Base-by-base conservation (phyloP, 2,888 invertebrate genomes). In the Drosophila picticornis region DNA sequence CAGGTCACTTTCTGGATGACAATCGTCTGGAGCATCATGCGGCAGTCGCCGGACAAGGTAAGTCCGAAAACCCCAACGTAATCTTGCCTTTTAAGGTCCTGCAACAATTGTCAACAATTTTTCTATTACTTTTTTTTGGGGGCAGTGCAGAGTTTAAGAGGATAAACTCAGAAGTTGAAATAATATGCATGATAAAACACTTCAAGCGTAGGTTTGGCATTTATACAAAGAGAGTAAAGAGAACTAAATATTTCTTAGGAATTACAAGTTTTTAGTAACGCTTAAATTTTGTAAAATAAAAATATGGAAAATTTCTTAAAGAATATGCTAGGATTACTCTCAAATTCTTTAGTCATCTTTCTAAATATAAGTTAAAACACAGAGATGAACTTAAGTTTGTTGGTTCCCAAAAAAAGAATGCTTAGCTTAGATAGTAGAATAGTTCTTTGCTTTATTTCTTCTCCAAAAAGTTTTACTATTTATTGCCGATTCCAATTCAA, bases 1-100 rank as follows among this genome's bases (percentile, higher is more conserved):
- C 88, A 93, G 93, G 93, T 83, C 93, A 93, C 83, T 91, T 93
- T 80, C 90, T 93, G 70, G 93, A 93, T 79, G 93, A 93, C 84
- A 93, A 92, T 79, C 92, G 93, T 56, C 84, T 94, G 81, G 93
- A 93, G 76, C 93, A 93, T 89, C 94, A 93, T 86, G 88, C 91
- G 50, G 90, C 90, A 36, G 88, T 90, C 36, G 80, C 90, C 57
- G 93, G 92, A 76, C 92, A 93, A 84, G 91, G 92, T 84, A 89
- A 91, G 89, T 83, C 72, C 65, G 38, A 59, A 57, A 72, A 48
- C 27, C 55, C 59, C 65, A 72, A 68, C 73, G 34, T 29, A 27
- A 32, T 27, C 36, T 36, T 55, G 69, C 91, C 80, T 73, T 91
- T 77, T 90, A 90, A 76, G 91, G 90, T 38, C 62, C 64, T 19